These are phyloP conservation scores for Lateolabrax maculatus DNA, from an alignment of 2,797 vertebrate species.

Conservation along the genomic window DNA sequence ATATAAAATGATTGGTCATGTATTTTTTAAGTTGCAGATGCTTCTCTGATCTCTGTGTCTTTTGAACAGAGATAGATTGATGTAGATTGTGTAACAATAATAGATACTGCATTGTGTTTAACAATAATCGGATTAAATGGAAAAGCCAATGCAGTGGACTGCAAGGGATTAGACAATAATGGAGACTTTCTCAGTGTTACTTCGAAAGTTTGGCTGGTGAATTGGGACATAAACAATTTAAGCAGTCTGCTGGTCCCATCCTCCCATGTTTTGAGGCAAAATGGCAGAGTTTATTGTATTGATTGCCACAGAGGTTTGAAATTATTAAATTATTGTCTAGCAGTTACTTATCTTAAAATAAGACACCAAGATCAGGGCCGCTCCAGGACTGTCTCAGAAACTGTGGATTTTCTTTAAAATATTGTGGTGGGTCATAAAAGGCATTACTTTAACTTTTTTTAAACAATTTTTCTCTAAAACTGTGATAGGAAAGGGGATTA, in stretches of 20 bases:
- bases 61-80: neutral
- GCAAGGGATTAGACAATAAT: conserved; percentile 35
- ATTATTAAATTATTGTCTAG: conserved; percentile 43
- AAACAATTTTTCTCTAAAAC: conserved; percentile 30
- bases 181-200: conserved; percentile 25
- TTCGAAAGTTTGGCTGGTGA: conserved; percentile 26
- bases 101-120: conserved; percentile 16
- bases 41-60: neutral
- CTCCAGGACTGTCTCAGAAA: conserved; percentile 28
- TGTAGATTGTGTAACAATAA: conserved; percentile 3
- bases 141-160: conserved; percentile 20
- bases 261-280: conserved; percentile 31
- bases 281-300: conserved; percentile 34
- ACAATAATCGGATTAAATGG: conserved; percentile 28
- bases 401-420: conserved; percentile 43
- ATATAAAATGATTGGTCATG: neutral
- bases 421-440: conserved; percentile 1
- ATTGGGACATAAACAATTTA: conserved; percentile 25
- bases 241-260: conserved; percentile 8
- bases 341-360: conserved; percentile 44
- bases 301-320: conserved; percentile 46
- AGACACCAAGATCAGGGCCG: neutral
- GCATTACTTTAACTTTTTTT: conserved; percentile 15
- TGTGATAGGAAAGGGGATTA: conserved; percentile 25
- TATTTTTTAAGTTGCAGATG: conserved; percentile 1